Evolutionary conservation across 2,113 vertebrate species (phyloP), one percentile per base, ranked within the genome.

Genomic region (Tylochromis polylepis): DNA sequence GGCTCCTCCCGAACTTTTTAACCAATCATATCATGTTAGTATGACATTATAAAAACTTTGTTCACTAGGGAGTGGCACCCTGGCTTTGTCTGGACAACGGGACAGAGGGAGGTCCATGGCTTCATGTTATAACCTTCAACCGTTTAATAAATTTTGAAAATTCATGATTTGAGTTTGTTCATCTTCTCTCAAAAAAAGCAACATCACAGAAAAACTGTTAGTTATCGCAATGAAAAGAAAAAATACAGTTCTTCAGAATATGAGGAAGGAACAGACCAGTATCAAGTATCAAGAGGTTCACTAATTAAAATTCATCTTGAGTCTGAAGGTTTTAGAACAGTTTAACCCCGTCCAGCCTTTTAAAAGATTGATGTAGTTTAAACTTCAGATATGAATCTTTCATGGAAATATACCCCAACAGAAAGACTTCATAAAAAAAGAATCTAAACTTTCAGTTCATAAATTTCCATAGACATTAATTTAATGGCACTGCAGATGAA

Each of bases 301-400:
- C 49, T 83, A 88, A 91, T 91, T 91, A 60, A 84, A 89, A 93
- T 93, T 92, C 82, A 92, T 91, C 81, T 86, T 78, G 2, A 87
- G 57, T 80, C 49, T 20, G 6, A 5, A 29, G 59, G 81, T 84
- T 90, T 90, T 79, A 62, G 59, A 89, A 86, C 58, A 78, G 85
- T 91, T 94, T 93, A 94, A 91, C 90, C 88, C 81, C 15, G 70
- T 62, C 82, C 75, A 82, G 72, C 75, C 77, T 72, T 79, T 81
- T 94, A 60, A 94, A 95, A 94, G 83, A 94, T 95, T 94, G 49
- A 95, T 95, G 77, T 15, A 56, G 86, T 80, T 94, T 93, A 94
- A 96, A 92, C 79, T 92, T 86, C 49, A 88, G 81, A 81, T 85
- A 93, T 94, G 79, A 91, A 94, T 95, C 88, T 92, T 93, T 95